Evolutionary conservation across 1,140 invertebrate genomes (phyloP).

Genomic region (Sipha flava): DNA sequence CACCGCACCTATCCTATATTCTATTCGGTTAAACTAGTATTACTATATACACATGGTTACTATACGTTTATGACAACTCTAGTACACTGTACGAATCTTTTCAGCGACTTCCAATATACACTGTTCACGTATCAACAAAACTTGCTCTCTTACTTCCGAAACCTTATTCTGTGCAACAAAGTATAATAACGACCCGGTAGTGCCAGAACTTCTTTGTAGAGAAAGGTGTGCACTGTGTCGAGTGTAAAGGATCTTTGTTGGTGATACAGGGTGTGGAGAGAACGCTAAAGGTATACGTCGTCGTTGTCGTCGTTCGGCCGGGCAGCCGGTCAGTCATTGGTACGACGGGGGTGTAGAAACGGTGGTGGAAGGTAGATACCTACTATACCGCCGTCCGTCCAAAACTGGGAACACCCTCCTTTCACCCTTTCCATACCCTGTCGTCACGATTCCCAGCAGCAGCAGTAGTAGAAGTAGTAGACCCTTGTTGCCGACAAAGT

Average conservation of each 20-base stretch:
- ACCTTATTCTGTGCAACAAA: not conserved
- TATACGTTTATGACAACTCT: too few relatives aligned
- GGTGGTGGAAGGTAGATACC: not conserved
- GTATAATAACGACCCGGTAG: not conserved
- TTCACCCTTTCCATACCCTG: not conserved
- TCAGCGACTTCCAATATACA: not conserved
- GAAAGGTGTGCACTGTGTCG: not conserved
- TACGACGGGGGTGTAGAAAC: not conserved
- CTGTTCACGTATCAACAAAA: not conserved
- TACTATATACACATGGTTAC: not conserved
- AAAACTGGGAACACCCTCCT: constrained; percentile 8
- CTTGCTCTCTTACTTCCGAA: not conserved
- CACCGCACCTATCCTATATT: not conserved
- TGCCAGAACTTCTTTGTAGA: not conserved
- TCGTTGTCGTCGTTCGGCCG: not conserved
- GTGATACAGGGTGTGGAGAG: not conserved
- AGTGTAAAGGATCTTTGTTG: not conserved
- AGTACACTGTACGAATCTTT: not conserved
- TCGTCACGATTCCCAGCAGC: not conserved
- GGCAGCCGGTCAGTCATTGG: not conserved
- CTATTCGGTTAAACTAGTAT: not conserved
- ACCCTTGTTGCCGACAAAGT: constrained; percentile 25
- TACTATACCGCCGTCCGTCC: constrained; percentile 7
- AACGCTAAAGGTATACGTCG: not conserved
- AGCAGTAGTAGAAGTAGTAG: not conserved